Conservation (phyloP, 2,888 invertebrate genomes). For the Pollenia angustigena region DNA sequence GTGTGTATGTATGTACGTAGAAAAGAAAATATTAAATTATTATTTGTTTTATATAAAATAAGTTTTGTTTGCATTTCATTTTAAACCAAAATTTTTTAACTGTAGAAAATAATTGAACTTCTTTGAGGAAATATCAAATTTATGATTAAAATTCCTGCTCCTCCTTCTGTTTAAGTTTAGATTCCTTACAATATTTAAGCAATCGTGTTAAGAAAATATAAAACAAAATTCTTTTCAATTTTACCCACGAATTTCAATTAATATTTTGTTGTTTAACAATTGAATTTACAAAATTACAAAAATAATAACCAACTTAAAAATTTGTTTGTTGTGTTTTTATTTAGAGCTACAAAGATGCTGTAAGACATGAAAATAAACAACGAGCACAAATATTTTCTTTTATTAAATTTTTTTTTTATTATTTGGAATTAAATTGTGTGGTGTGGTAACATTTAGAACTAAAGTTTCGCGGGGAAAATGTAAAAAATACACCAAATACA, state of each 20-base stretch:
- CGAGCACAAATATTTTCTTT: slow-evolving; percentile 2
- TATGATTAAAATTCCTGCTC: background rate
- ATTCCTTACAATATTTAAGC: background rate
- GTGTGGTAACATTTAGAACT: background rate
- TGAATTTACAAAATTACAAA: slow-evolving; percentile 7
- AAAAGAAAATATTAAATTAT: background rate
- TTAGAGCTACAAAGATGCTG: slow-evolving; percentile 20
- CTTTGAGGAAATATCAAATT: slow-evolving; percentile 14
- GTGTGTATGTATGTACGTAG: too few species aligned
- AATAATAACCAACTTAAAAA: slow-evolving; percentile 7
- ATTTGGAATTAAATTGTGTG: background rate
- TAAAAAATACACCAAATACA: too few species aligned
- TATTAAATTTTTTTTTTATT: slow-evolving; percentile 14
- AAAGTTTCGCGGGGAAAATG: too few species aligned
- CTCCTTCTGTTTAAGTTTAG: background rate
- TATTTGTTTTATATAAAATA: background rate
- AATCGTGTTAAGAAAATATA: slow-evolving; percentile 4
- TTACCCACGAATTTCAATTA: slow-evolving; percentile 1
- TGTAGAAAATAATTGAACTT: slow-evolving; percentile 8
- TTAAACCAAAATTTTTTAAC: background rate
- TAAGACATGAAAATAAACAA: slow-evolving; percentile 11
- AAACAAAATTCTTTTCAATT: background rate
- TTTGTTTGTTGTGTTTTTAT: slow-evolving; percentile 16
- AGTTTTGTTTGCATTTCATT: background rate
- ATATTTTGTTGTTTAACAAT: slow-evolving; percentile 18